These are phyloP conservation scores for Lepidurus packardi DNA, from an alignment of 1,140 invertebrate genomes.

Conservation along the genomic window DNA sequence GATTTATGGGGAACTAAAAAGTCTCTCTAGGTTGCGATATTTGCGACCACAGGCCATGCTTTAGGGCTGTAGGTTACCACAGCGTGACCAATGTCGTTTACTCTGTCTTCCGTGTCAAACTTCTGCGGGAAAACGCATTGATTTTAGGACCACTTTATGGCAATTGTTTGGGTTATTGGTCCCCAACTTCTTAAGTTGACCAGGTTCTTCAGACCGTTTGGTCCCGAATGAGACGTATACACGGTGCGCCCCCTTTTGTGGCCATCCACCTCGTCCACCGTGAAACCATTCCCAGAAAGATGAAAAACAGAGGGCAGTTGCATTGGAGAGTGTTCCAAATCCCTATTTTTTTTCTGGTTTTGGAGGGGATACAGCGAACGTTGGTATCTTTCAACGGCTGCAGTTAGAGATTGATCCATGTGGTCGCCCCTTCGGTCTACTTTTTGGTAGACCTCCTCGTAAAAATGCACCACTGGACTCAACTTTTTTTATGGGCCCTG, in stretches of 20 bases:
- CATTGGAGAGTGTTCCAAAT: neutral
- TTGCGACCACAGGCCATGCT: neutral
- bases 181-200: neutral
- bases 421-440: neutral
- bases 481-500: conserved; percentile 2
- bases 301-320: neutral
- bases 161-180: conserved; percentile 6
- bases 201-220: neutral
- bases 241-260: neutral
- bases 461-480: conserved; percentile 9
- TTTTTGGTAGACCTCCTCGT: conserved; percentile 17
- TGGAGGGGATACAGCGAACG: neutral
- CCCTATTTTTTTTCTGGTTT: neutral
- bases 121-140: conserved; percentile 2
- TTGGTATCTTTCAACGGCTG: neutral
- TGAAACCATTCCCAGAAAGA: conserved; percentile 1
- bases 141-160: neutral
- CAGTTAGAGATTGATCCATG: conserved; percentile 11
- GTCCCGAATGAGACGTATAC: neutral
- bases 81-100: conserved; percentile 14
- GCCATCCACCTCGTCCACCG: conserved; percentile 4
- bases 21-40: neutral
- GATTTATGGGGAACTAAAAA: too few species aligned
- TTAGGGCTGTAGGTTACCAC: neutral
- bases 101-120: conserved; percentile 2